phyloP scores from a whole-genome alignment of 92 coral and sea anemone species.

The Porites cylindrica region DNA sequence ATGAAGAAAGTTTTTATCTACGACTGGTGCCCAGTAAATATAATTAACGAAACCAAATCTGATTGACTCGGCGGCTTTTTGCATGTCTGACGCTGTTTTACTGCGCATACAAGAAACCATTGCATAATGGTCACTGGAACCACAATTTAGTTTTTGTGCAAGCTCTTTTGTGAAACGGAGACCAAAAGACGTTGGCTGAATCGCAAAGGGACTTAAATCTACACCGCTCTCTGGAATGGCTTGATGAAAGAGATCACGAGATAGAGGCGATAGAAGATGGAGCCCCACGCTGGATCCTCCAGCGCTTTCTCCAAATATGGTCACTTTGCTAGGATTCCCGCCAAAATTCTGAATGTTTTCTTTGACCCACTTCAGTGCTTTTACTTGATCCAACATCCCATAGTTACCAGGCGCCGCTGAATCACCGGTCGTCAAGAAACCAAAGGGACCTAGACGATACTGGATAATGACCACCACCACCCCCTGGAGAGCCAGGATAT shows the following conservation, averaged over 20 bases:
- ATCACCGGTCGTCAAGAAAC: slow-evolving; percentile 66
- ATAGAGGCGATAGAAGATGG: slow-evolving; percentile 78
- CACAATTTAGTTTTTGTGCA: slow-evolving; percentile 42
- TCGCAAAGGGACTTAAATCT: slow-evolving; percentile 57
- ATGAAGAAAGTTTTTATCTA: slow-evolving; percentile 54
- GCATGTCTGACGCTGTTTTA: slow-evolving; percentile 29
- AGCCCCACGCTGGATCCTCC: slow-evolving; percentile 87
- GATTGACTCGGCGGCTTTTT: slow-evolving; percentile 12
- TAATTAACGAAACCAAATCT: background rate
- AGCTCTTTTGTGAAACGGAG: slow-evolving; percentile 40
- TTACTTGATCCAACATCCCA: slow-evolving; percentile 91
- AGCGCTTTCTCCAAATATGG: slow-evolving; percentile 88
- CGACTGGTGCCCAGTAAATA: slow-evolving; percentile 58
- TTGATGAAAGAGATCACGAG: slow-evolving; percentile 63
- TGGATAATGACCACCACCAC: slow-evolving; percentile 64
- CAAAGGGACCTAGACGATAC: slow-evolving; percentile 71
- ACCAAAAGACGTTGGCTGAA: slow-evolving; percentile 25
- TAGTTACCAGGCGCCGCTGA: slow-evolving; percentile 64
- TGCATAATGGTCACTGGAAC: slow-evolving; percentile 4
- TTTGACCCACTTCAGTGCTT: slow-evolving; percentile 77
- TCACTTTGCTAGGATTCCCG: slow-evolving; percentile 80
- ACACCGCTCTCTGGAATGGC: slow-evolving; percentile 77
- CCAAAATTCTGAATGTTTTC: slow-evolving; percentile 72
- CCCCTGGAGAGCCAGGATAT: slow-evolving; percentile 59
- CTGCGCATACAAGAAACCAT: slow-evolving; percentile 51